Conservation (phyloP, 1,140 invertebrate species). For the Frieseomelitta varia region DNA sequence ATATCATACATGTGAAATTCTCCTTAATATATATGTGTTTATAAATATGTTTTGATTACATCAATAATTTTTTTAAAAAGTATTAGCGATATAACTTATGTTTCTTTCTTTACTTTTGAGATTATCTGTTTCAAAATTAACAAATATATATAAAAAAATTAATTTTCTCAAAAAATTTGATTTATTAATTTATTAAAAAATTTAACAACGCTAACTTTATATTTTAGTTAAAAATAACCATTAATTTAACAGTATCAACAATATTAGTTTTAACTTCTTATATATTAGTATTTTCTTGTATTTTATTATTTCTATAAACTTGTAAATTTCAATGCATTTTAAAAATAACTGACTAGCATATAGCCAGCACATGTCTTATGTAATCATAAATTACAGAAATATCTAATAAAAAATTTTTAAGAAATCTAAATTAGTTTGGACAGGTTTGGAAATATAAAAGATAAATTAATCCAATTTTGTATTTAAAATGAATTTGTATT, state of each 20-base stretch:
- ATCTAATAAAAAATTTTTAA: background rate
- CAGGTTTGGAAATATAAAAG: too few relatives aligned
- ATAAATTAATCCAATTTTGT: background rate
- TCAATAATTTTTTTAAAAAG: background rate
- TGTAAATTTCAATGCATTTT: background rate
- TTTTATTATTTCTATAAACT: background rate
- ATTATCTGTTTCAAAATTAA: background rate
- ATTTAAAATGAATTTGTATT: background rate
- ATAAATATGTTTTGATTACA: background rate
- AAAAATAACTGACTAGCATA: background rate
- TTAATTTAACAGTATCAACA: background rate
- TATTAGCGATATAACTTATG: background rate
- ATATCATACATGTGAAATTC: background rate
- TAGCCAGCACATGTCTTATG: background rate
- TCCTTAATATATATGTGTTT: background rate
- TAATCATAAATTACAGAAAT: background rate
- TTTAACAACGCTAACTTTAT: too few relatives aligned
- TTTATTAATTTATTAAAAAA: background rate
- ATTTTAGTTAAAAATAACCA: too few relatives aligned
- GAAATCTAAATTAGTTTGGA: background rate
- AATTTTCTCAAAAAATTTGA: background rate
- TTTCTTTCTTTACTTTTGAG: background rate
- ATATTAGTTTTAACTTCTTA: conserved; percentile 6
- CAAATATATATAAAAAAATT: background rate
- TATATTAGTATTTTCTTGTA: background rate